Percentiles rank a stretch among this genome's conserved stretches.
Evolutionary conservation across 2,888 invertebrate genomes (phyloP).

Genomic region (Caradrina kadenii): DNA sequence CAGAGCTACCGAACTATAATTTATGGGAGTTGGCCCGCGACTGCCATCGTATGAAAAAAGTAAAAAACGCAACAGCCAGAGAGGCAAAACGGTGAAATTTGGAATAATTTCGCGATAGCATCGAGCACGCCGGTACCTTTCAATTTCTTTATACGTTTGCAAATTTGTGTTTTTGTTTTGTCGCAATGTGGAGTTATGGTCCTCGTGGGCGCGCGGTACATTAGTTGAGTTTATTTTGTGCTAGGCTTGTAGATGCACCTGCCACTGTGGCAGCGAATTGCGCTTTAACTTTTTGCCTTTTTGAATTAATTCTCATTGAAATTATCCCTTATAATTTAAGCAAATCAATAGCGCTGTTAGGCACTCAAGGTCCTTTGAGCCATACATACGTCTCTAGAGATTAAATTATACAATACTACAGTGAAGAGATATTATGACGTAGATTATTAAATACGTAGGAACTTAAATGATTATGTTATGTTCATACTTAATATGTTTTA

Average conservation of each 20-base stretch:
- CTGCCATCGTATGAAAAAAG: constrained; percentile 83
- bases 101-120: constrained; percentile 90
- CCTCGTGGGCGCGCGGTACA: constrained; percentile 55
- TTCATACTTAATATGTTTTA: constrained; percentile 2
- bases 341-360: constrained; percentile 39
- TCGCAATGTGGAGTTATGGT: constrained; percentile 77
- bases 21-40: constrained; percentile 85
- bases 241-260: constrained; percentile 59
- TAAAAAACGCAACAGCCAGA: constrained; percentile 74
- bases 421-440: constrained; percentile 34
- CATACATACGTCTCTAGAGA: constrained; percentile 34
- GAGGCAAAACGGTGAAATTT: constrained; percentile 89
- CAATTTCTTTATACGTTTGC: constrained; percentile 88
- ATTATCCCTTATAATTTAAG: constrained; percentile 41
- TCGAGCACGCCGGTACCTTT: constrained; percentile 87
- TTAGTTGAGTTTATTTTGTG: constrained; percentile 60
- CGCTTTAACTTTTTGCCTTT: constrained; percentile 39
- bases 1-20: constrained; percentile 91
- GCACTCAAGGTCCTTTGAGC: constrained; percentile 28
- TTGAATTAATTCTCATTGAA: constrained; percentile 47
- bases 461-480: constrained; percentile 15
- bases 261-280: constrained; percentile 50
- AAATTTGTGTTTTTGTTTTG: constrained; percentile 80
- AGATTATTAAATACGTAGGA: constrained; percentile 15
- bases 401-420: constrained; percentile 38